phyloP scores from a whole-genome alignment of 1,140 invertebrate genomes.

The Zophobas atratus region DNA sequence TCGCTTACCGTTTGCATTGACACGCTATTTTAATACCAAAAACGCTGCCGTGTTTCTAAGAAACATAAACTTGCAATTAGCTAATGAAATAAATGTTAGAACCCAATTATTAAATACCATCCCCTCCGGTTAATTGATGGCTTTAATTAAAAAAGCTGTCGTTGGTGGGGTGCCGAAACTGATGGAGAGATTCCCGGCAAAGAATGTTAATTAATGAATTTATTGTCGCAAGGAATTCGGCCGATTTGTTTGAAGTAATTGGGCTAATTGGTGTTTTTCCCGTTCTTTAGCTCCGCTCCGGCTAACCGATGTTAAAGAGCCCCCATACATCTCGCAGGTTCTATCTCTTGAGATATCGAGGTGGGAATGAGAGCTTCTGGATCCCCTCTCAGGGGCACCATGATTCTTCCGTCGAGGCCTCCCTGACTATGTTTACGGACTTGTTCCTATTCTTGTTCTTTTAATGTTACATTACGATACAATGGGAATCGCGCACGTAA shows the following conservation, averaged over 20 bases:
- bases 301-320: slow-evolving; percentile 65
- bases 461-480: slow-evolving; percentile 64
- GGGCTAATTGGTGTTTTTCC: slow-evolving; percentile 62
- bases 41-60: slow-evolving; percentile 34
- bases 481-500: slow-evolving; percentile 58
- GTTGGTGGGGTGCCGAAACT: neutral
- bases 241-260: slow-evolving; percentile 55
- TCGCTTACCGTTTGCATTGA: slow-evolving; percentile 47
- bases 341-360: slow-evolving; percentile 61
- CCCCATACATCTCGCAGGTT: slow-evolving; percentile 62
- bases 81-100: slow-evolving; percentile 50
- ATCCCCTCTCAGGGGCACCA: slow-evolving; percentile 64
- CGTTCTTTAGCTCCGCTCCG: slow-evolving; percentile 53
- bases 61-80: slow-evolving; percentile 49
- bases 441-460: slow-evolving; percentile 62
- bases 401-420: slow-evolving; percentile 63
- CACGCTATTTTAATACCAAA: slow-evolving; percentile 45
- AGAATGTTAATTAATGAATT: slow-evolving; percentile 42
- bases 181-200: neutral
- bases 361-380: slow-evolving; percentile 60
- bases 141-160: slow-evolving; percentile 41
- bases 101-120: slow-evolving; percentile 19
- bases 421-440: slow-evolving; percentile 62
- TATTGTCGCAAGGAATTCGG: slow-evolving; percentile 14
- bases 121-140: slow-evolving; percentile 29